Evolutionary conservation across 53 echinoderm and acorn worm species (phyloP), one percentile per base, ranked within the genome.

Genomic region (Astropecten irregularis): DNA sequence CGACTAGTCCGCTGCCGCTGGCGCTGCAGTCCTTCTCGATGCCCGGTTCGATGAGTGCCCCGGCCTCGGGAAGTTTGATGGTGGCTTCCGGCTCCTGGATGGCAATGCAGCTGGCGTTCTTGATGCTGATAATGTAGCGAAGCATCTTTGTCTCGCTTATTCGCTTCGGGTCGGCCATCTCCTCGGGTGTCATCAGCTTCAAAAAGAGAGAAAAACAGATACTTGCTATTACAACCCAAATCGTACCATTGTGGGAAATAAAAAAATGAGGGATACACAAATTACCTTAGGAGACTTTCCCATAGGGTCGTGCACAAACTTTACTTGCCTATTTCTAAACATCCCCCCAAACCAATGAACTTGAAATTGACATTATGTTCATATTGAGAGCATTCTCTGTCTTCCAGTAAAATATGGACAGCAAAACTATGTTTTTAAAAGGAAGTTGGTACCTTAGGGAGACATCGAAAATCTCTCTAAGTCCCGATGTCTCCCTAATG

Each of bases 1-100:
- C 81, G 7, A 94, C 94, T 18, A 99, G 90, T 2, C 99, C 99
- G 42, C 99, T 99, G 9, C 99, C 99, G 19, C 84, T 91, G 11
- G 99, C 99, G n/a, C 88, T 85, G 74, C 99, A 99, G 34, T 99
- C 90, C 32, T 85, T 62, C 25, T 88, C 73, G 33, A 81, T 65
- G 18, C 38, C 62, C 2, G 85, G 31, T 27, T 82, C 73, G 14
- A 62, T 56, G 18, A 66, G 57, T 1, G 46, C 65, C 0, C 67
- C 73, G 3, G 37, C 63, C 18, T 72, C 81, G 4, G 79, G 55
- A 0, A 69, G 77, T 16, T 68, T 77, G 9, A 77, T 57, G 7
- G 37, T 49, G 2, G 68, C 26, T 22, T 59, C 62, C 21, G 90
- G 84, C 0, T 82, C 74, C 46, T 92, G 76, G 27, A 91, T 30